Evolutionary conservation across 2,888 invertebrate species (phyloP).

Genomic region (Matsumyia berberina): DNA sequence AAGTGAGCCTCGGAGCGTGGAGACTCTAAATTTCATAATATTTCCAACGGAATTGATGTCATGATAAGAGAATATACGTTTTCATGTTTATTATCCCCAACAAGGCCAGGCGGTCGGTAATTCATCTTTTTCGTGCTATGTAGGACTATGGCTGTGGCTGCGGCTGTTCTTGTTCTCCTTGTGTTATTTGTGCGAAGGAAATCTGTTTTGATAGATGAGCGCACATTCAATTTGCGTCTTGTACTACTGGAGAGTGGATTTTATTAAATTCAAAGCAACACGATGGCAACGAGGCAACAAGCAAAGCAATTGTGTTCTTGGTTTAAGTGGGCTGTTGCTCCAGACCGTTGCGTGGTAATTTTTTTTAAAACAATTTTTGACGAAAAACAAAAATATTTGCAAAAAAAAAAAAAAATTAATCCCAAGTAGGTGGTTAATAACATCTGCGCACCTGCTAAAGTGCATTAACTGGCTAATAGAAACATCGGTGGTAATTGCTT

Average conservation of each 20-base stretch:
- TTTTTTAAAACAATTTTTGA: slow-evolving; percentile 1
- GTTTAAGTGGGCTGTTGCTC: slow-evolving; percentile 29
- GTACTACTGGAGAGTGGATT: slow-evolving; percentile 46
- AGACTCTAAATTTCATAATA: slow-evolving; percentile 27
- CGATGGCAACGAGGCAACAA: not conserved
- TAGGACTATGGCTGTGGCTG: slow-evolving; percentile 26
- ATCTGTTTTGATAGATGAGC: slow-evolving; percentile 58
- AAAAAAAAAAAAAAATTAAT: slow-evolving; percentile 15
- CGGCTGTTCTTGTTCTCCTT: slow-evolving; percentile 3
- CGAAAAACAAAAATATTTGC: slow-evolving; percentile 30
- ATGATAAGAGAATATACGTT: slow-evolving; percentile 39
- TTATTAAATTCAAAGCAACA: slow-evolving; percentile 48
- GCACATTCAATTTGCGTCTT: slow-evolving; percentile 59
- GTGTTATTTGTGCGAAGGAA: slow-evolving; percentile 13
- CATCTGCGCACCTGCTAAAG: slow-evolving; percentile 35
- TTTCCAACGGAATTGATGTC: slow-evolving; percentile 36
- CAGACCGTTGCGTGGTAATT: slow-evolving; percentile 10
- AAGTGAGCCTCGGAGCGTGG: not conserved
- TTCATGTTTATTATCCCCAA: slow-evolving; percentile 40
- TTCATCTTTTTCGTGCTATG: slow-evolving; percentile 52
- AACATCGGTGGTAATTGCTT: slow-evolving; percentile 13
- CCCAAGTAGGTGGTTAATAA: not conserved
- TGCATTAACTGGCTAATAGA: slow-evolving; percentile 23
- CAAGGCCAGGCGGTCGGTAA: slow-evolving; percentile 29
- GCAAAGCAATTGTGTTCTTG: slow-evolving; percentile 22